A percentile compares a stretch with the other conserved stretches of the same genome.
These are phyloP conservation scores for Phyto melanocephala DNA, from an alignment of 2,888 invertebrate species.

Conservation along the genomic window DNA sequence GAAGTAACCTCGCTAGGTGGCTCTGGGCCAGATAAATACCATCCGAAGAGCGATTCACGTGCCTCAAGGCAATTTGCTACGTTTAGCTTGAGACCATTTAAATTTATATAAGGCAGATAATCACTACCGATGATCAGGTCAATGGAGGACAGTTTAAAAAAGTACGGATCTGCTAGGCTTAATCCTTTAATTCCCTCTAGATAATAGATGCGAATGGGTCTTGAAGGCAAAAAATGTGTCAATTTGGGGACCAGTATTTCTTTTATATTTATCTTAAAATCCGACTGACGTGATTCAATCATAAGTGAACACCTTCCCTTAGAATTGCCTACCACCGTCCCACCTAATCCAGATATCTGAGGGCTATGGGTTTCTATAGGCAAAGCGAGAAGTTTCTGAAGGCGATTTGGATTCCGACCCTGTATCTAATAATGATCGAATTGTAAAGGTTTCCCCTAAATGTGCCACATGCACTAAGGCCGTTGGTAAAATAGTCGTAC, in stretches of 20 bases:
- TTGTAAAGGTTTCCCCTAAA: background rate
- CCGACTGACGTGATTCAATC: background rate
- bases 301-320: background rate
- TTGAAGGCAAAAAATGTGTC: background rate
- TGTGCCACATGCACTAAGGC: background rate
- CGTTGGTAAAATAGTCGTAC: slow-evolving; percentile 8
- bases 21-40: background rate
- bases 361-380: background rate
- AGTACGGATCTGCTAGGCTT: slow-evolving; percentile 16
- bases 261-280: background rate
- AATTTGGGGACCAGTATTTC: background rate
- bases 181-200: background rate
- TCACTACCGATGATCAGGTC: slow-evolving; percentile 30
- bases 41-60: background rate
- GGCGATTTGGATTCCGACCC: background rate
- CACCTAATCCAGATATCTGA: background rate
- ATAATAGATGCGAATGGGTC: background rate
- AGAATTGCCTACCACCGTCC: background rate
- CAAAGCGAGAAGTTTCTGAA: background rate
- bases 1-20: background rate
- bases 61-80: background rate
- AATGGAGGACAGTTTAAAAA: slow-evolving; percentile 2
- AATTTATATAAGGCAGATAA: background rate
- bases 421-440: slow-evolving; percentile 8
- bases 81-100: background rate